Conservation (phyloP, 2,113 vertebrate genomes). For the Lophochroa leadbeateri region DNA sequence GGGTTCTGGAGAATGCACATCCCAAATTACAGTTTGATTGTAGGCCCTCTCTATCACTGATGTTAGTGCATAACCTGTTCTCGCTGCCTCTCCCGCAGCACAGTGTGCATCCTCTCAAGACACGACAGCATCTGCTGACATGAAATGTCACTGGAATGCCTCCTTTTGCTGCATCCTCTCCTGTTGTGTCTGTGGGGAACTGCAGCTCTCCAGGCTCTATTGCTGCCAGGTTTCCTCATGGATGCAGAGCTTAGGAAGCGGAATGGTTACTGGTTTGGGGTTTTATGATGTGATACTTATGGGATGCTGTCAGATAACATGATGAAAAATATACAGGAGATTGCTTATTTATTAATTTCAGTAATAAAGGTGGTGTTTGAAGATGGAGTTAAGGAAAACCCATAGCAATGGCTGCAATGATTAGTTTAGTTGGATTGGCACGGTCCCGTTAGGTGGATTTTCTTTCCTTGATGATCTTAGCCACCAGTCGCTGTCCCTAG, state of each 20-base stretch:
- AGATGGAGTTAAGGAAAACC: not conserved
- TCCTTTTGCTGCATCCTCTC: not conserved
- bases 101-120: not conserved
- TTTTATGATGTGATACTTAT: not conserved
- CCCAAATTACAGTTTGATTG: too few relatives aligned
- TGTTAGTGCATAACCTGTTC: not conserved
- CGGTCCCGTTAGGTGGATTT: conserved; percentile 26
- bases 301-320: not conserved
- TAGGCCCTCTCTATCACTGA: too few relatives aligned
- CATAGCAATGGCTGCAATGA: not conserved
- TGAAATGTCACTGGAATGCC: not conserved
- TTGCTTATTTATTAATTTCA: not conserved
- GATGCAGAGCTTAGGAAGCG: not conserved
- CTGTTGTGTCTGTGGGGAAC: not conserved
- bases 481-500: conserved; percentile 28
- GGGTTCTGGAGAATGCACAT: too few relatives aligned
- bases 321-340: not conserved
- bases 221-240: not conserved
- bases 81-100: not conserved
- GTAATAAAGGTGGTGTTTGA: not conserved
- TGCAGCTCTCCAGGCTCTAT: not conserved
- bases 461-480: conserved; percentile 20
- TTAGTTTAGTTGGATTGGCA: not conserved
- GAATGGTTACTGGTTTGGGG: not conserved
- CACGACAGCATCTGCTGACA: not conserved